Percentiles rank a stretch among this genome's conserved stretches.
Conservation (phyloP, 2,113 vertebrate genomes). For the Syrmaticus mikado region DNA sequence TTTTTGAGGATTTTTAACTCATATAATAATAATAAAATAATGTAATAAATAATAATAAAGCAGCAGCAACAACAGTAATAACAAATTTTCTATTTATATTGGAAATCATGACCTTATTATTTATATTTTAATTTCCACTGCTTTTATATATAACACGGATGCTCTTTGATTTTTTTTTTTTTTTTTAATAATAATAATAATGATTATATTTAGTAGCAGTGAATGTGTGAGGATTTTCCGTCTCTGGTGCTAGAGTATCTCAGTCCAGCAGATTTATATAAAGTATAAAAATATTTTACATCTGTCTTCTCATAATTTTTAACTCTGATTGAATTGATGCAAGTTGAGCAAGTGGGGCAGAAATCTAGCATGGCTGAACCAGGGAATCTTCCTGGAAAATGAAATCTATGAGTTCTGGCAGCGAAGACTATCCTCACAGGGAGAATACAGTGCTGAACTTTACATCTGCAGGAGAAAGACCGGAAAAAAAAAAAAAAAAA, state of each 20-base stretch:
- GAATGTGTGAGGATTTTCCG: neutral
- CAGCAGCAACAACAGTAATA: fast-evolving
- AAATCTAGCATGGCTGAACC: neutral
- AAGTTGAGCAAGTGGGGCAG: neutral
- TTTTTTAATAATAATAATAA: neutral
- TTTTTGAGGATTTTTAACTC: neutral
- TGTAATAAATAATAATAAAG: too few species aligned
- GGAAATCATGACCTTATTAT: neutral
- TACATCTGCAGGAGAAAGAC: neutral
- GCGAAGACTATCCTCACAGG: neutral
- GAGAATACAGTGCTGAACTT: neutral
- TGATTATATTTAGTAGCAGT: neutral
- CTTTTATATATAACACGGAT: neutral
- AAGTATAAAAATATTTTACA: neutral
- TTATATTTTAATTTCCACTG: neutral
- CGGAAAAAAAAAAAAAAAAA: neutral
- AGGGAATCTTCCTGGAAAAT: neutral
- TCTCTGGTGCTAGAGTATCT: neutral
- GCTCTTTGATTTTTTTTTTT: neutral
- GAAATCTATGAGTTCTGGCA: neutral
- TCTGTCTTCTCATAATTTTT: neutral
- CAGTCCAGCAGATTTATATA: neutral
- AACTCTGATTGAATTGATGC: neutral
- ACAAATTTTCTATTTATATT: neutral
- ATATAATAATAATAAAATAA: neutral